phyloP scores from a whole-genome alignment of 2,797 vertebrate species.

The Antennarius maculatus region DNA sequence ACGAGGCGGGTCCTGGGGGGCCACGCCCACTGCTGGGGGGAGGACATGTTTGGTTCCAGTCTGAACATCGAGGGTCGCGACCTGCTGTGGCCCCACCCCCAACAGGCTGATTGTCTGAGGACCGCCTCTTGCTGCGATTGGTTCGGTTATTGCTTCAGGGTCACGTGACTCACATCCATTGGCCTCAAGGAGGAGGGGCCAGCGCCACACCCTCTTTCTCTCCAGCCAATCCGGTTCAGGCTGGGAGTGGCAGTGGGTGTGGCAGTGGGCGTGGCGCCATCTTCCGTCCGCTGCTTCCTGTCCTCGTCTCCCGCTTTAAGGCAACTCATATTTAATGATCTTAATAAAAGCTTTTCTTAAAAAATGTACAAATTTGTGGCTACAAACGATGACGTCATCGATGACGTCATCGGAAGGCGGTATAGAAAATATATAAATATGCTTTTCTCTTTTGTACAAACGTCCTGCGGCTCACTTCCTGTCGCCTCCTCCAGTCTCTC shows the following conservation, averaged over 20 bases:
- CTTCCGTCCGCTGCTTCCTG: conserved; percentile 52
- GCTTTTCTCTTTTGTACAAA: conserved; percentile 93
- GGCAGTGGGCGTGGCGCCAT: too few species aligned
- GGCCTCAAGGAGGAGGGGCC: conserved; percentile 34
- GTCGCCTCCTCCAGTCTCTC: conserved; percentile 72
- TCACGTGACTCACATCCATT: conserved; percentile 45
- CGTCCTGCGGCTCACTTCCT: conserved; percentile 76
- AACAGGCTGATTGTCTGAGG: neutral
- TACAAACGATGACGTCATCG: conserved; percentile 86
- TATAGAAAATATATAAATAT: conserved; percentile 99
- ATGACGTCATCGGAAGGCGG: conserved; percentile 86
- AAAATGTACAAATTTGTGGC: conserved; percentile 91
- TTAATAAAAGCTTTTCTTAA: conserved; percentile 91
- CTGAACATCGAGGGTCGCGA: neutral
- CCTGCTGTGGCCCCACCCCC: too few species aligned
- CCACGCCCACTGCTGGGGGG: neutral
- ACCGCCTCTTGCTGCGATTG: neutral
- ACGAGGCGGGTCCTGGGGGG: conserved; percentile 76
- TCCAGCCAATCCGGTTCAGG: conserved; percentile 31
- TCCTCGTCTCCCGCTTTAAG: conserved; percentile 89
- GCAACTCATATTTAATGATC: conserved; percentile 95
- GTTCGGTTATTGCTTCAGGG: conserved; percentile 34
- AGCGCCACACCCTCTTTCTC: conserved; percentile 32
- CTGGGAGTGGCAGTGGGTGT: too few species aligned
- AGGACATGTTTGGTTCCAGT: conserved; percentile 62